These are phyloP conservation scores for Onychomys torridus DNA, from an alignment of 2,797 vertebrate species.

Conservation along the genomic window DNA sequence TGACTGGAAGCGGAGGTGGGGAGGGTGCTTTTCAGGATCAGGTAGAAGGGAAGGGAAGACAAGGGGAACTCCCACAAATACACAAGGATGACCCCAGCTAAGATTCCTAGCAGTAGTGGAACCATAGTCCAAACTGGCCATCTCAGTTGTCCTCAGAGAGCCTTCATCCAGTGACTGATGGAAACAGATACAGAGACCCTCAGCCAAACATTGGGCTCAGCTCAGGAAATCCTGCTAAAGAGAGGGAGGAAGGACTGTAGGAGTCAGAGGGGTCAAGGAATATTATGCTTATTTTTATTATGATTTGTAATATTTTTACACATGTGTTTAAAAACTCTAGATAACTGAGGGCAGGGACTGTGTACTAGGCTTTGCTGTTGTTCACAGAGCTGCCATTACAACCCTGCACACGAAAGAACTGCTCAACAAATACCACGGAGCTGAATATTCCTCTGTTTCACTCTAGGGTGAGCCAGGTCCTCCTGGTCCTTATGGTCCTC, in stretches of 20 bases:
- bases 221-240: not conserved
- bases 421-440: not conserved
- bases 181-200: not conserved
- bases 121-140: not conserved
- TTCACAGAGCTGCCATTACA: not conserved
- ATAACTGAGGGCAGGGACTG: not conserved
- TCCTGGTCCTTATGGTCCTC: constrained; percentile 85
- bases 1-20: not conserved
- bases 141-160: not conserved
- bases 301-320: constrained; percentile 4
- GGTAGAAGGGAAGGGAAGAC: not conserved
- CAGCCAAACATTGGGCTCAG: not conserved
- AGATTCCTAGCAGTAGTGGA: not conserved
- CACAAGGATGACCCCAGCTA: not conserved
- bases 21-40: not conserved
- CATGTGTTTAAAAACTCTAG: not conserved
- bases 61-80: not conserved
- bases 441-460: constrained; percentile 49
- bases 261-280: not conserved
- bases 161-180: not conserved
- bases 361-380: not conserved
- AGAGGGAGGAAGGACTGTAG: not conserved
- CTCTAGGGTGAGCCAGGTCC: constrained; percentile 86
- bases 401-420: not conserved
- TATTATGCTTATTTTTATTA: constrained; percentile 2